Evolutionary conservation across 2,797 vertebrate species (phyloP).

Genomic region (Myripristis murdjan): DNA sequence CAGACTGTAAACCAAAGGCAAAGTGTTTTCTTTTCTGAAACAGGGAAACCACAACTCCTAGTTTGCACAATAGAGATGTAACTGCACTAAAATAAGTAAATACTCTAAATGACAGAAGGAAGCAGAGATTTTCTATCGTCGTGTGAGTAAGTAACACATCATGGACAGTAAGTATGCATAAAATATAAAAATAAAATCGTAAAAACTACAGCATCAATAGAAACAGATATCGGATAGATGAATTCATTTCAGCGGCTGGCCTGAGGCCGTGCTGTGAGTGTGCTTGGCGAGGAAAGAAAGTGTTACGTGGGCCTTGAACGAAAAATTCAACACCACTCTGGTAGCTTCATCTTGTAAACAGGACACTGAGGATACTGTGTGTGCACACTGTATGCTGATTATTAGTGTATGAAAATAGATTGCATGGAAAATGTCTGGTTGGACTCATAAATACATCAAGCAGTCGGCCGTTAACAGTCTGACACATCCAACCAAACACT

Average conservation of each 20-base stretch:
- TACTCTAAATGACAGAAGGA: conserved; percentile 23
- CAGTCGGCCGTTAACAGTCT: conserved; percentile 20
- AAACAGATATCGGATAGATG: conserved; percentile 15
- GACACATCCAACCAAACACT: conserved; percentile 17
- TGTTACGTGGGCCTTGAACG: conserved; percentile 2
- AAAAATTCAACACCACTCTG: neutral
- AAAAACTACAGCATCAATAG: conserved; percentile 29
- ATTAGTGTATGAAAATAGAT: conserved; percentile 75
- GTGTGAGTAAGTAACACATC: neutral
- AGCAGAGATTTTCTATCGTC: neutral
- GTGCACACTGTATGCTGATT: conserved; percentile 21
- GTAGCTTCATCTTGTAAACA: conserved; percentile 50
- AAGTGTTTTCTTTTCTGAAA: neutral
- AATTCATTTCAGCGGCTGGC: conserved; percentile 16
- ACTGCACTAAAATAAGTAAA: conserved; percentile 10
- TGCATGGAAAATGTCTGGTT: conserved; percentile 36
- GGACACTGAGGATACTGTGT: conserved; percentile 38
- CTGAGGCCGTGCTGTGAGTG: neutral
- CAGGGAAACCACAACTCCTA: conserved; percentile 7
- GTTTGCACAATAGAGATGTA: conserved; percentile 13
- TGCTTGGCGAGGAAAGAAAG: neutral
- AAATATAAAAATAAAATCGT: conserved; percentile 62
- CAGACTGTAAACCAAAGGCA: conserved; percentile 25
- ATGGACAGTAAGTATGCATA: conserved; percentile 29
- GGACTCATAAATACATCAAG: conserved; percentile 33